Evolutionary conservation across 2,113 vertebrate species (phyloP), one percentile per base, ranked within the genome.

Genomic region (Calyptomena viridis): DNA sequence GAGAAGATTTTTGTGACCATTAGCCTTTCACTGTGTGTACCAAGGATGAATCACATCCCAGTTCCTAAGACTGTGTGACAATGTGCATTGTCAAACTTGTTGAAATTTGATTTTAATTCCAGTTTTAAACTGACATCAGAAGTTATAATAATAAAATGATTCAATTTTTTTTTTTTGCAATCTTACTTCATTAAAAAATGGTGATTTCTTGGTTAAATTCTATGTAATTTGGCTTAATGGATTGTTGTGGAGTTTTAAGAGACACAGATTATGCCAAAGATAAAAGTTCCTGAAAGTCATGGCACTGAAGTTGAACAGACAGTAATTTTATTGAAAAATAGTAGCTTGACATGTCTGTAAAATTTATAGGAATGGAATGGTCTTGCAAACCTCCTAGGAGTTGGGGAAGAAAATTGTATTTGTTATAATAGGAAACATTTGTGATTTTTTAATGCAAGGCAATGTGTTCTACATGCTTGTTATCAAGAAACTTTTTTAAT

Each of bases 171-270:
- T n/a, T 37, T 12, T 3, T 37, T 72, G 8, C 14, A 87, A 21
- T 10, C 18, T 90, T 37, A 71, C 69, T 92, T 89, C 50, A 91
- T 96, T 95, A 95, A 92, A 94, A 92, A 53, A 33, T 81, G 95
- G 72, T 55, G 18, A 27, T 78, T 94, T n/a, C n/a, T n/a, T n/a
- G n/a, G n/a, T n/a, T n/a, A n/a, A n/a, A n/a, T n/a, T n/a, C n/a
- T n/a, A n/a, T n/a, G n/a, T 91, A 97, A 95, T 76, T 20, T 84
- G 50, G n/a, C 47, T 92, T 94, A 84, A 66, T 55, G 19, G 28
- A 47, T 84, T 78, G 21, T 56, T 76, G 28, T 66, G 39, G 19
- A 59, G 52, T 80, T 95, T 78, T 40, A 55, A 69, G 58, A 64
- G 10, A 18, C 18, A 19, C 5, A 44, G 20, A 52, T 13, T 60